A percentile compares a stretch with the other conserved stretches of the same genome.
Conservation (phyloP, 2,797 vertebrate species). For the Brachyalestes nurse region DNA sequence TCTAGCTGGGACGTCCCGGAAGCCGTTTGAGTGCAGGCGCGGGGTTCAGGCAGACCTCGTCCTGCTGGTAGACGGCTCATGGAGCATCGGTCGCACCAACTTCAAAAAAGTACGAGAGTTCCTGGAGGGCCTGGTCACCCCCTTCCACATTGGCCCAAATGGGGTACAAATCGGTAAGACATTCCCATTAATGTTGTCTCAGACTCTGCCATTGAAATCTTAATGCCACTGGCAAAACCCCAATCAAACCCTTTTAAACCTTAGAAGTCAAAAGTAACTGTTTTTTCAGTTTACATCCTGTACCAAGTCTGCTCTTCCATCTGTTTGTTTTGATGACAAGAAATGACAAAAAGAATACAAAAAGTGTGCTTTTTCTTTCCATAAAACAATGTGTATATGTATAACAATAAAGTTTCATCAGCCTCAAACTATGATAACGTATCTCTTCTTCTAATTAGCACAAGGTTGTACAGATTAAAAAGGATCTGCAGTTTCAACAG, state of each 20-base stretch:
- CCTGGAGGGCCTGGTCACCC: conserved; percentile 84
- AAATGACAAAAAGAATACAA: no score
- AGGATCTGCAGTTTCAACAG: no score
- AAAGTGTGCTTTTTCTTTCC: no score
- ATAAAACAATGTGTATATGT: no score
- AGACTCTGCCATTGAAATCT: neutral
- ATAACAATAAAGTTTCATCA: no score
- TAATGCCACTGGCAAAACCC: neutral
- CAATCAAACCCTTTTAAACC: neutral
- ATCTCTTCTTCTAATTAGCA: no score
- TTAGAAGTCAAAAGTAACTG: neutral
- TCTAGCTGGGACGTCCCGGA: conserved; percentile 67
- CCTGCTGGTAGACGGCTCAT: conserved; percentile 92
- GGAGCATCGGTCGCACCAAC: conserved; percentile 92
- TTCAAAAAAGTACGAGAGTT: conserved; percentile 92
- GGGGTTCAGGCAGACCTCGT: conserved; percentile 78
- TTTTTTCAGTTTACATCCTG: neutral
- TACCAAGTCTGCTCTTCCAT: neutral
- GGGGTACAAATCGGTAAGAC: conserved; percentile 89
- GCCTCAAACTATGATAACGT: no score
- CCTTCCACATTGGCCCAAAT: conserved; percentile 84
- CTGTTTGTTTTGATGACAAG: no score
- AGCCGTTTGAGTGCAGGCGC: conserved; percentile 80
- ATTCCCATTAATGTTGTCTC: neutral
- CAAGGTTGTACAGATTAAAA: no score